These are phyloP conservation scores for Trogon surrucura DNA, from an alignment of 2,113 vertebrate genomes.

Conservation along the genomic window DNA sequence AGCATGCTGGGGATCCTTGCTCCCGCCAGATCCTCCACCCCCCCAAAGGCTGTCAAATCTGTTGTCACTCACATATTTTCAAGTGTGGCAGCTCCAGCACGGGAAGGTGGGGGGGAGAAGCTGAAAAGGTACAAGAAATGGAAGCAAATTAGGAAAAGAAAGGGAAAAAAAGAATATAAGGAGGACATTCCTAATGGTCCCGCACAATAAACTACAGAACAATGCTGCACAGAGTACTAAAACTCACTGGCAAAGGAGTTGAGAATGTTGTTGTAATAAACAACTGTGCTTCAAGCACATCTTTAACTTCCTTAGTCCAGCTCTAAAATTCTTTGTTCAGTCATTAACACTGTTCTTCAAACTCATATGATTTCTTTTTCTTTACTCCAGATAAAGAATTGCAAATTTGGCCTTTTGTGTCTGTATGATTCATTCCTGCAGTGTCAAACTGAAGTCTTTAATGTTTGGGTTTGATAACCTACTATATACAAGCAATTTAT, in stretches of 20 bases:
- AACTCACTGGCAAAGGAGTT: background rate
- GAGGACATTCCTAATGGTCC: background rate
- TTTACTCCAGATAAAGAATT: background rate
- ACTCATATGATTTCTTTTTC: background rate
- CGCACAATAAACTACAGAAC: background rate
- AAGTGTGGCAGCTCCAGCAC: background rate
- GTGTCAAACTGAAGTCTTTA: conserved; percentile 13
- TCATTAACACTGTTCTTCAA: background rate
- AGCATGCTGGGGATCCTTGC: background rate
- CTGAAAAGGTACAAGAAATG: background rate
- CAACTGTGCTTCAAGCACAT: background rate
- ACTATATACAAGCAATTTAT: conserved; percentile 27
- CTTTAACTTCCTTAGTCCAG: background rate
- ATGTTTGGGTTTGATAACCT: conserved; percentile 47
- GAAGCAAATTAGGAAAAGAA: conserved; percentile 1
- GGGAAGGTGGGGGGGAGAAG: background rate
- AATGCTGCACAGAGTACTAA: background rate
- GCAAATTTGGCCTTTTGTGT: background rate
- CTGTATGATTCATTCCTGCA: conserved; percentile 1
- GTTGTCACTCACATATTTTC: conserved; percentile 2
- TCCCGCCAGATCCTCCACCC: background rate
- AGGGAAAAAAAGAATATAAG: background rate
- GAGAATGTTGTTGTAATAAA: background rate
- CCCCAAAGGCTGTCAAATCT: conserved; percentile 31
- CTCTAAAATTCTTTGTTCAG: background rate